Base-by-base conservation (phyloP, 2,797 vertebrate genomes). In the Platalea minor region DNA sequence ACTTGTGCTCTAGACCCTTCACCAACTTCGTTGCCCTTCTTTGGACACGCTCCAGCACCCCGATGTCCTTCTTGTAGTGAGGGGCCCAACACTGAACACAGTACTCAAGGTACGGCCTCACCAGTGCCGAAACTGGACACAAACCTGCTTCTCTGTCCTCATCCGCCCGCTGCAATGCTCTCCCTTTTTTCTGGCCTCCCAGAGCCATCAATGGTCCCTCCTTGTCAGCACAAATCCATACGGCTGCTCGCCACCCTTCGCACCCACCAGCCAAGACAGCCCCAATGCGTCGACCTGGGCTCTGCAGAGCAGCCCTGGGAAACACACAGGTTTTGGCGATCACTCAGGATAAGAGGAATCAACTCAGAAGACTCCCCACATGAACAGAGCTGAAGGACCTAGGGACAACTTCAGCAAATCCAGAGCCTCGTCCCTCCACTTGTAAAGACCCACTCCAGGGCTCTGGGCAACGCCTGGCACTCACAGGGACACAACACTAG, bases 391-490 rank as follows among this genome's bases (percentile, higher is more conserved):
- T 43, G 35, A 60, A 72, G 35, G 67, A 85, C 28, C 11, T 10
- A 5, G 7, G 12, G 46, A 64, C 11, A 41, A 17, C 19, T 24
- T 43, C 43, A 68, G 54, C 33, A 63, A 80, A 59, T 6, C 50
- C 59, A 64, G 31, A 80, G 39, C 23, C 31, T 54, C 25, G 1
- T 13, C 33, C 33, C 9, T 56, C 29, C 25, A 6, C 64, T 26
- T 24, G 17, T 10, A 10, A 76, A 68, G 11, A 84, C 28, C 15
- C 64, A 76, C 10, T 23, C 48, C 50, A 21, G 33, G 8, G 69
- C 56, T 61, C 45, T 37, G 67, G 1, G 0, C n/a, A 33, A 33
- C 0, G 0, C 46, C 46, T 0, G 0, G 31, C 37, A 20, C 35
- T n/a, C 41, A 37, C 0, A 41, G 39, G 37, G 29, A 64, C 43